These are phyloP conservation scores for Perizoma flavofasciatum DNA, from an alignment of 2,888 invertebrate genomes.

Conservation along the genomic window DNA sequence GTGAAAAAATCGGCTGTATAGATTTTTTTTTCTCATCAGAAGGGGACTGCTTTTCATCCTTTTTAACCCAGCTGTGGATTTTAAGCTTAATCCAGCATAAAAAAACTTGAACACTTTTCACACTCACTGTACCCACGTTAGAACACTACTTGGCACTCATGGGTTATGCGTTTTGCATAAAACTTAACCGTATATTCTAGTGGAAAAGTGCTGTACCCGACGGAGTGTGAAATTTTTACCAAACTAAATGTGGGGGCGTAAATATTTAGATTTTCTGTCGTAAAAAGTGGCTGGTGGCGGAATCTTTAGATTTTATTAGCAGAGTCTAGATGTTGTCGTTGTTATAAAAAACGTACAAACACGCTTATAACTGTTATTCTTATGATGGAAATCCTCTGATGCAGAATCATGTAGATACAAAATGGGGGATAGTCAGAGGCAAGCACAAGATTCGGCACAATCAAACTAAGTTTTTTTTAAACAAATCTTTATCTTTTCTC, in stretches of 20 bases:
- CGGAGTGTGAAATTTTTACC: slow-evolving; percentile 42
- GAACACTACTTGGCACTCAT: slow-evolving; percentile 63
- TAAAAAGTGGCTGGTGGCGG: not conserved
- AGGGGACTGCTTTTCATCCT: no score
- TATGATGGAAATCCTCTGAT: no score
- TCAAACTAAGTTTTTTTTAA: no score
- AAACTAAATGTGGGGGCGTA: slow-evolving; percentile 33
- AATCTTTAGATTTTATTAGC: not conserved
- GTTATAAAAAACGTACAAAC: no score
- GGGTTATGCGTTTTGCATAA: slow-evolving; percentile 64
- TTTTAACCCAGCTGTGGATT: no score
- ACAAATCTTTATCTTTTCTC: no score
- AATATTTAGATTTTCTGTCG: slow-evolving; percentile 24
- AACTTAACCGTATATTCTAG: slow-evolving; percentile 56
- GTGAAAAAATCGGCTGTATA: no score
- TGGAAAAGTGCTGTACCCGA: slow-evolving; percentile 46
- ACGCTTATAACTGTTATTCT: no score
- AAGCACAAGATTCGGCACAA: no score
- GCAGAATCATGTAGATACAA: no score
- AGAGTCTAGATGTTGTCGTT: not conserved
- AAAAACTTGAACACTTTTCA: slow-evolving; percentile 39
- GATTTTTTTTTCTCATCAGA: no score
- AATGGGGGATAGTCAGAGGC: no score
- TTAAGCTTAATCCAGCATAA: not conserved
- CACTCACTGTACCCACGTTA: slow-evolving; percentile 44